A percentile compares a stretch with the other conserved stretches of the same genome.
Conservation (phyloP, 2,797 vertebrate species). For the Moxostoma hubbsi region DNA sequence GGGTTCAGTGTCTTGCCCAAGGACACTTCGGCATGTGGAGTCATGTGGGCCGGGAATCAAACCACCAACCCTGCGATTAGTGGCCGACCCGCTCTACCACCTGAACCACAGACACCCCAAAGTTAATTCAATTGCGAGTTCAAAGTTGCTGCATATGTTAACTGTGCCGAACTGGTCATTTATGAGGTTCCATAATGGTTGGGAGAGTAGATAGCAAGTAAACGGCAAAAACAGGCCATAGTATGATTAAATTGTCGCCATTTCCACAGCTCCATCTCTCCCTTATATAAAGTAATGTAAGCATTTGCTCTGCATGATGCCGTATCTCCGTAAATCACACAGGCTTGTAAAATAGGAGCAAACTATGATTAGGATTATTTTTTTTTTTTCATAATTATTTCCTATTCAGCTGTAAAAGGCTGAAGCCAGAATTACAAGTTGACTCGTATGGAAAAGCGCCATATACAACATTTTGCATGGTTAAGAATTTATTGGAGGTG, state of each 20-base stretch:
- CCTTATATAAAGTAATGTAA: neutral
- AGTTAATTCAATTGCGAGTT: too few species aligned
- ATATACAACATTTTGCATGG: conserved; percentile 36
- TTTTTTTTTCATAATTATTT: conserved; percentile 40
- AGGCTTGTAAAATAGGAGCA: conserved; percentile 24
- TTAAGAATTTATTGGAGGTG: conserved; percentile 43
- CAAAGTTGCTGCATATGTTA: too few species aligned
- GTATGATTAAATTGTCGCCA: neutral
- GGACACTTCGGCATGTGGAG: too few species aligned
- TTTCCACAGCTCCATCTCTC: conserved; percentile 1
- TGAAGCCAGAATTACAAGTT: conserved; percentile 41
- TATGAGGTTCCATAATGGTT: too few species aligned
- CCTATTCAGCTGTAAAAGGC: conserved; percentile 42
- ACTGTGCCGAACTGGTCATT: too few species aligned
- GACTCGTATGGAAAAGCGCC: conserved; percentile 39
- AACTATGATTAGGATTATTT: too few species aligned
- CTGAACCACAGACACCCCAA: too few species aligned
- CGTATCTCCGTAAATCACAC: conserved; percentile 22
- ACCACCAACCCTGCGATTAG: too few species aligned
- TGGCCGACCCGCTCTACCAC: too few species aligned
- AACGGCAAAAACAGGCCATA: neutral
- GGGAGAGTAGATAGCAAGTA: too few species aligned
- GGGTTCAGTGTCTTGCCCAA: too few species aligned
- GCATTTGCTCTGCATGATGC: neutral
- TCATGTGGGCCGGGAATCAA: too few species aligned